Base-by-base conservation (phyloP, 2,113 vertebrate genomes). In the Melospiza melodia region DNA sequence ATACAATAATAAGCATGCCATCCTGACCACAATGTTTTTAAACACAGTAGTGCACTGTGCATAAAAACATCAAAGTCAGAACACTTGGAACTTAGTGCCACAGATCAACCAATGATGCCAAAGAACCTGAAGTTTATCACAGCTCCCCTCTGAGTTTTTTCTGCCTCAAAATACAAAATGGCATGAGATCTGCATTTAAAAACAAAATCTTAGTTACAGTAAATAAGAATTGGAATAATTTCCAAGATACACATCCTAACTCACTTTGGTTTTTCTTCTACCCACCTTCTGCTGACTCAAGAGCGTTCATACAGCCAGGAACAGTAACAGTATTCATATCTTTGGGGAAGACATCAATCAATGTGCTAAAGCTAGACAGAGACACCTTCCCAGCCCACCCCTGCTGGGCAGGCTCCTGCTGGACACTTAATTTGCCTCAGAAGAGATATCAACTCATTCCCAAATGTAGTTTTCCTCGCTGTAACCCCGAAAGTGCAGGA, bases 271-370 rank as follows among this genome's bases (percentile, higher is more conserved):
- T 91, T 76, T 69, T 1, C 5, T 78, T 90, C 69, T 59, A 58
- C 11, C 8, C 8, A 37, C 8, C 58, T 89, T 59, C 48, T 68
- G 74, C 22, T 88, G 41, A 80, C n/a, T 43, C 37, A 66, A 43
- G 25, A 75, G 18, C 6, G 10, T 22, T 22, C 2, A 2, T 30
- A 48, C 10, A 66, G 31, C 8, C 67, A 84, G 20, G 23, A 43
- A 51, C 33, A 86, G 43, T 16, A 65, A 68, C 21, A 41, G 14
- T 8, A 46, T 22, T 39, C 0, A 0, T 13, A 5, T 41, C 8
- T 25, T 37, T 17, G 46, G n/a, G 76, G 37, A 77, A 43, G 28
- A 27, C 28, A 74, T 6, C 31, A 57, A 80, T 46, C 21, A 31
- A 80, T 37, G 41, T 23, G 22, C 22, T 22, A 69, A 31, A 83